These are phyloP conservation scores for Ariopsis seemanni DNA, from an alignment of 2,113 vertebrate genomes.

Conservation along the genomic window DNA sequence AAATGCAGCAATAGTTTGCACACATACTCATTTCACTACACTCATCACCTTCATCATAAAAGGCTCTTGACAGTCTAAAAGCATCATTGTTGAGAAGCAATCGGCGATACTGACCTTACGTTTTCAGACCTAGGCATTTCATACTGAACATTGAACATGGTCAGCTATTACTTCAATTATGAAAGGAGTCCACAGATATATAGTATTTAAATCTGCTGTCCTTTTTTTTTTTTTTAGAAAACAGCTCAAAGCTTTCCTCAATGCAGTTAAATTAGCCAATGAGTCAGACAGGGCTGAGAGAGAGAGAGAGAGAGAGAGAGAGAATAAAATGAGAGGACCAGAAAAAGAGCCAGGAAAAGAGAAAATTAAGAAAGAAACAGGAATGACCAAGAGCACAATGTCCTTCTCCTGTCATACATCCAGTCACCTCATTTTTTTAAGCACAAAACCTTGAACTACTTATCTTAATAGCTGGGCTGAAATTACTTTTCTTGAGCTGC, in stretches of 20 bases:
- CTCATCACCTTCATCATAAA: not conserved
- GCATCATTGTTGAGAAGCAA: not conserved
- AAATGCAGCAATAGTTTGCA: not conserved
- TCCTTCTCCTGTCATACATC: constrained; percentile 22
- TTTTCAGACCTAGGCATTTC: not conserved
- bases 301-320: not conserved
- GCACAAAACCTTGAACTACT: constrained; percentile 28
- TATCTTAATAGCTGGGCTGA: constrained; percentile 38
- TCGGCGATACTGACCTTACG: not conserved
- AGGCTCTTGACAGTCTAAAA: not conserved
- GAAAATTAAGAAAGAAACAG: not conserved
- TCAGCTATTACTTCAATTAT: not conserved
- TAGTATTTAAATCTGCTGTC: not conserved
- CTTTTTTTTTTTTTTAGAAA: not conserved
- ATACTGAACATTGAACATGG: not conserved
- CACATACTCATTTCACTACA: not conserved
- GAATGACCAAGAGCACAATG: not conserved
- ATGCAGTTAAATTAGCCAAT: not conserved
- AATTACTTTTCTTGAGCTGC: constrained; percentile 32
- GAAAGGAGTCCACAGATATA: not conserved
- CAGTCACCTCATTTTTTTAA: not conserved
- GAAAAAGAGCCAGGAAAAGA: not conserved
- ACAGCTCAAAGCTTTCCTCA: not conserved
- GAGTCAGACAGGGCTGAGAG: not conserved
- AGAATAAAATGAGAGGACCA: not conserved